phyloP scores from a whole-genome alignment of 1,140 invertebrate genomes.

The Chrysomallon squamiferum region DNA sequence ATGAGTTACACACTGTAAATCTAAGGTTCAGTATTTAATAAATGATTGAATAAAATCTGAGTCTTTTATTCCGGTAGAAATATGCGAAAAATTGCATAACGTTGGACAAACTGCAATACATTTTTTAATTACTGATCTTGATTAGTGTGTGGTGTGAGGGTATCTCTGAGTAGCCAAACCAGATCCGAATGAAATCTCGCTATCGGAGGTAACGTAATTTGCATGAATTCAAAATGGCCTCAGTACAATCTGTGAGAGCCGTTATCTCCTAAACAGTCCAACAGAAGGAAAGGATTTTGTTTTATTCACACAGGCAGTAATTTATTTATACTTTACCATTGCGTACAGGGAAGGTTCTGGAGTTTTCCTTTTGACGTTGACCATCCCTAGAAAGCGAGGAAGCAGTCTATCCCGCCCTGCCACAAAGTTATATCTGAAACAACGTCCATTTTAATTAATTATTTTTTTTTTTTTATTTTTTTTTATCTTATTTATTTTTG shows the following conservation, averaged over 20 bases:
- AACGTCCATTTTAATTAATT: too few relatives aligned
- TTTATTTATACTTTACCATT: background rate
- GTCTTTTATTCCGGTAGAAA: too few relatives aligned
- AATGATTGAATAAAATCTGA: too few relatives aligned
- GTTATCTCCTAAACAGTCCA: background rate
- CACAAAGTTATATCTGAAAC: slow-evolving; percentile 6
- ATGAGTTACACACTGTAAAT: too few relatives aligned
- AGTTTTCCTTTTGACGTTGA: background rate
- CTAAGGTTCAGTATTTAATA: too few relatives aligned
- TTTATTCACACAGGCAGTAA: background rate
- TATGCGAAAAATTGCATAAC: too few relatives aligned
- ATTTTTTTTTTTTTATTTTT: background rate
- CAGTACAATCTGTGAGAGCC: background rate
- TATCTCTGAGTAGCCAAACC: too few relatives aligned
- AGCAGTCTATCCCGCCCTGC: slow-evolving; percentile 1
- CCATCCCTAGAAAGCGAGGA: background rate
- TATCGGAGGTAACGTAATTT: background rate
- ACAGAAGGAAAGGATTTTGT: background rate
- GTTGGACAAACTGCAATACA: too few relatives aligned
- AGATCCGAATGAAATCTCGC: background rate
- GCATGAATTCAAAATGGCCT: background rate
- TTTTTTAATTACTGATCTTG: too few relatives aligned
- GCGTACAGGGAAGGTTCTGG: background rate
- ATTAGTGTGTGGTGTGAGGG: too few relatives aligned
- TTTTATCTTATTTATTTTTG: too few relatives aligned